phyloP scores from a whole-genome alignment of 1,140 invertebrate genomes.

The Harpegnathos saltator region DNA sequence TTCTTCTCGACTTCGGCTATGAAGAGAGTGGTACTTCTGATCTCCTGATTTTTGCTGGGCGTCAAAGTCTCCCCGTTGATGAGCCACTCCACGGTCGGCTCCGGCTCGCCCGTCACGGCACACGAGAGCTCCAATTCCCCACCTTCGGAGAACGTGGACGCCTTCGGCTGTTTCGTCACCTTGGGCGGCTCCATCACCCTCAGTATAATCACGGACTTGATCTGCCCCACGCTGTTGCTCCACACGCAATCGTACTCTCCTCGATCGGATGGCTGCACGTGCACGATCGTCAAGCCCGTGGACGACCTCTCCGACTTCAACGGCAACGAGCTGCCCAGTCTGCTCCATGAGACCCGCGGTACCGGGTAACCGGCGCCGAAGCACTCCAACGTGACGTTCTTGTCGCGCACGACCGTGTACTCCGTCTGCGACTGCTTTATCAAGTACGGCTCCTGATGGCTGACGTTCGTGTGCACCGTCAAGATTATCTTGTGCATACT shows the following conservation, averaged over 20 bases:
- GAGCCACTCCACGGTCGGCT: constrained; percentile 92
- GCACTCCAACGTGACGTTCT: constrained; percentile 87
- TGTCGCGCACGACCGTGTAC: constrained; percentile 80
- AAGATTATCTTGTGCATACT: constrained; percentile 79
- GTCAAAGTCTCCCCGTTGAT: constrained; percentile 91
- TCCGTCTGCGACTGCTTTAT: constrained; percentile 82
- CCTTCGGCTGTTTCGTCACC: constrained; percentile 87
- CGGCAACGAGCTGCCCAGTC: constrained; percentile 83
- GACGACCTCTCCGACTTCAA: constrained; percentile 72
- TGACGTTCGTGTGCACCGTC: constrained; percentile 70
- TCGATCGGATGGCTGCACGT: constrained; percentile 79
- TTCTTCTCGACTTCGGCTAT: constrained; percentile 91
- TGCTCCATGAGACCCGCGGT: constrained; percentile 87
- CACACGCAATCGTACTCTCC: constrained; percentile 84
- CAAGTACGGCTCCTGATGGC: constrained; percentile 74
- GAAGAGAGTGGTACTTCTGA: constrained; percentile 87
- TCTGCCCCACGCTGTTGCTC: constrained; percentile 79
- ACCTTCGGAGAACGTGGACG: constrained; percentile 88
- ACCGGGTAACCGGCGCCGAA: constrained; percentile 88
- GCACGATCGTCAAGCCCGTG: constrained; percentile 78
- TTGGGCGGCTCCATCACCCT: constrained; percentile 87
- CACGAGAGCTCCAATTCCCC: constrained; percentile 89
- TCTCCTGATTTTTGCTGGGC: constrained; percentile 84
- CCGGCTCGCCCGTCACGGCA: constrained; percentile 89
- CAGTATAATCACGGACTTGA: constrained; percentile 83